Evolutionary conservation across 1,140 invertebrate genomes (phyloP).

Genomic region (Trachelipus rathkii): DNA sequence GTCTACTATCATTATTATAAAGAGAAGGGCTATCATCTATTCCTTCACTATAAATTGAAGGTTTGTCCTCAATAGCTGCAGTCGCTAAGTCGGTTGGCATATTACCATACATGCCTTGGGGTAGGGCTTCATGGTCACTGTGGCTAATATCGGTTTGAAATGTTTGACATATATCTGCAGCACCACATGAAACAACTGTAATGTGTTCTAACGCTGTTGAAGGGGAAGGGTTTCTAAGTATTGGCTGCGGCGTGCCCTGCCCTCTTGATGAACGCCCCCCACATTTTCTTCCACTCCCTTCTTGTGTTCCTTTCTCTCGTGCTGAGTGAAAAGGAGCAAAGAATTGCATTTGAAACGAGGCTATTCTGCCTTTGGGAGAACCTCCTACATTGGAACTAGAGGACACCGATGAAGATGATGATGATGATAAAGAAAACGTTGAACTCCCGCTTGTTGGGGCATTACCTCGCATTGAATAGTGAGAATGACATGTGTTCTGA

Average conservation of each 20-base stretch:
- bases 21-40: not conserved
- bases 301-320: not conserved
- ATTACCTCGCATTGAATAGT: too few relatives aligned
- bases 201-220: not conserved
- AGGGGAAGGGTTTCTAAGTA: not conserved
- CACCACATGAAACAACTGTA: not conserved
- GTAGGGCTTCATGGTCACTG: not conserved
- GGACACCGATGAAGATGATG: not conserved
- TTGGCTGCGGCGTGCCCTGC: not conserved
- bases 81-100: not conserved
- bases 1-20: constrained; percentile 3
- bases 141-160: not conserved
- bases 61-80: not conserved
- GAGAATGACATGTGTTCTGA: not conserved
- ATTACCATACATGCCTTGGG: not conserved
- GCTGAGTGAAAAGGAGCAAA: not conserved
- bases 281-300: not conserved
- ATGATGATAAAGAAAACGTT: not conserved
- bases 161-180: not conserved
- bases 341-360: not conserved
- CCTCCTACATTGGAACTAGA: not conserved
- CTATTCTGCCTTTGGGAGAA: not conserved
- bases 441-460: too few relatives aligned
- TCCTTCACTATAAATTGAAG: not conserved
- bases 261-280: not conserved